Evolutionary conservation across 64 coral and sea anemone genomes (phyloP).

Genomic region (Trachythela sp.): DNA sequence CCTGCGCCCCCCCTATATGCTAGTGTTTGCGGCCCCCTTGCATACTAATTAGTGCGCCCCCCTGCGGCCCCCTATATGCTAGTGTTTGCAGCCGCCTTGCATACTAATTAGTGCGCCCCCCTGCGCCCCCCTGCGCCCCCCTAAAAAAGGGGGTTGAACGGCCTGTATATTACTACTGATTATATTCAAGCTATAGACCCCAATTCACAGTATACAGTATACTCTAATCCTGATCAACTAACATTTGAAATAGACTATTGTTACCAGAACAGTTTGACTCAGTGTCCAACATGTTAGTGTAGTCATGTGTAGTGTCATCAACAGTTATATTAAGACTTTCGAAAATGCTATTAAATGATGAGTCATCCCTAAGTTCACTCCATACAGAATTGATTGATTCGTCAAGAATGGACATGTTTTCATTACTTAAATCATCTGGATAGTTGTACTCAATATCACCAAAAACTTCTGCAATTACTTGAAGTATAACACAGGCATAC

Average conservation of each 20-base stretch:
- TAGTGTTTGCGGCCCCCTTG: too few species aligned
- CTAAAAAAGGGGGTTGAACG: too few species aligned
- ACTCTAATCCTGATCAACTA: neutral
- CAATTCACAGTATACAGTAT: neutral
- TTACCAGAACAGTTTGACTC: neutral
- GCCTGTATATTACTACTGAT: too few species aligned
- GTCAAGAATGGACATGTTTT: slow-evolving; percentile 22
- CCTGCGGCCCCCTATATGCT: too few species aligned
- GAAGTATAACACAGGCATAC: slow-evolving; percentile 33
- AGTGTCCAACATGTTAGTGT: slow-evolving; percentile 36
- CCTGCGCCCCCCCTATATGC: too few species aligned
- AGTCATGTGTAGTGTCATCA: neutral
- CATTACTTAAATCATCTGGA: slow-evolving; percentile 26
- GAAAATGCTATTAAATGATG: slow-evolving; percentile 31
- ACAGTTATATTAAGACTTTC: slow-evolving; percentile 5
- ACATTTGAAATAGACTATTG: neutral
- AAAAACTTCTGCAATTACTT: slow-evolving; percentile 48
- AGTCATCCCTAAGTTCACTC: slow-evolving; percentile 48
- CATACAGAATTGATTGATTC: slow-evolving; percentile 37
- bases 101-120: too few species aligned
- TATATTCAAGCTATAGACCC: too few species aligned
- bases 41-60: too few species aligned
- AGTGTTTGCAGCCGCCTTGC: too few species aligned
- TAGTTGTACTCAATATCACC: slow-evolving; percentile 26
- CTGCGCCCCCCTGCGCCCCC: too few species aligned